Percentiles rank a stretch among this genome's conserved stretches.
Conservation (phyloP, 2,113 vertebrate genomes). For the Solea senegalensis region DNA sequence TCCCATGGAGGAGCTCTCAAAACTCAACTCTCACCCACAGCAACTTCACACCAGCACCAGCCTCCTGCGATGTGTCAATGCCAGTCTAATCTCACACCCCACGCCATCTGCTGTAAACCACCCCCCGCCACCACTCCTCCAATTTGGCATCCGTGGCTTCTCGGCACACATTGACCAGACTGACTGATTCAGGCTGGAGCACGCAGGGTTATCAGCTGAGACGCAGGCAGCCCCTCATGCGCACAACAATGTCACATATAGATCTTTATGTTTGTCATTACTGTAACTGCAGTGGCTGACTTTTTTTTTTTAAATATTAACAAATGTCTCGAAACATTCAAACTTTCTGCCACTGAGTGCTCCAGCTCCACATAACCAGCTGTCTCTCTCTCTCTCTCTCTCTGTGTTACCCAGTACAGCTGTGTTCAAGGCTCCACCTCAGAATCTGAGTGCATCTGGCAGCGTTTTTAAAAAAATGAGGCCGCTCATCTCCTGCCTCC, state of each 20-base stretch:
- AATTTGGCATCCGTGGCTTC: slow-evolving; percentile 55
- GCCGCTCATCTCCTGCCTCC: no score
- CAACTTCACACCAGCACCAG: slow-evolving; percentile 59
- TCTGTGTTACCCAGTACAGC: no score
- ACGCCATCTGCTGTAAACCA: slow-evolving; percentile 69
- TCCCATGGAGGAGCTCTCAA: slow-evolving; percentile 60
- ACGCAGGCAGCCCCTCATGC: slow-evolving; percentile 1
- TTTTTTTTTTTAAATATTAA: no score
- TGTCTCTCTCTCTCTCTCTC: no score
- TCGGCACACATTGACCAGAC: slow-evolving; percentile 52
- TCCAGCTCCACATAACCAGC: no score
- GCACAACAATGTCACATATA: neutral
- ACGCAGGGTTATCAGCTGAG: slow-evolving; percentile 22
- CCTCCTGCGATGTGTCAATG: slow-evolving; percentile 65
- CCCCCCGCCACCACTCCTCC: slow-evolving; percentile 25
- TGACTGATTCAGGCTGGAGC: slow-evolving; percentile 40
- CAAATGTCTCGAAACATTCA: no score
- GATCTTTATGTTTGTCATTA: neutral
- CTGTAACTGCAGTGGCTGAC: no score
- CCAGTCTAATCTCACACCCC: slow-evolving; percentile 68
- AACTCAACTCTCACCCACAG: slow-evolving; percentile 58
- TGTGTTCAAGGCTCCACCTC: no score
- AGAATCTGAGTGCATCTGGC: no score
- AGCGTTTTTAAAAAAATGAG: no score
- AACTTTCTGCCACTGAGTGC: no score